A percentile compares a stretch with the other conserved stretches of the same genome.
Evolutionary conservation across 2,797 vertebrate species (phyloP).

Genomic region (Tympanoctomys barrerae): DNA sequence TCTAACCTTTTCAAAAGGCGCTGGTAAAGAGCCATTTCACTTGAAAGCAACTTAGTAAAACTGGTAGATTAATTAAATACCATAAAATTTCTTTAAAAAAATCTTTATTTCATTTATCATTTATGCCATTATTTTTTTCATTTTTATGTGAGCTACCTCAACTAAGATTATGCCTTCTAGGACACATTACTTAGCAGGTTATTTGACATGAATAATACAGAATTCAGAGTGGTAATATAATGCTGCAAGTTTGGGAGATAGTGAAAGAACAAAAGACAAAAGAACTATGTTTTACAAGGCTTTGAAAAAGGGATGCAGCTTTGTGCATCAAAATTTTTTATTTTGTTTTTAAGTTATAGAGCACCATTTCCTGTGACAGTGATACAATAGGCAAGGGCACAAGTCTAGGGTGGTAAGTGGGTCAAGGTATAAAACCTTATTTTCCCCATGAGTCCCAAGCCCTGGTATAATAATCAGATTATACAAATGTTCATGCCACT

Average conservation of each 20-base stretch:
- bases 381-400: not conserved
- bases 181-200: slow-evolving; percentile 81
- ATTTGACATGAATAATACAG: slow-evolving; percentile 83
- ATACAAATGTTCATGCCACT: not conserved
- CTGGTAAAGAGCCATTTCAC: slow-evolving; percentile 90
- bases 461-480: not conserved
- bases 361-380: not conserved
- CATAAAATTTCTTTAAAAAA: slow-evolving; percentile 88
- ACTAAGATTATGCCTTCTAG: slow-evolving; percentile 80
- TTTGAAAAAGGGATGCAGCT: not conserved
- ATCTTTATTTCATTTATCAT: slow-evolving; percentile 88
- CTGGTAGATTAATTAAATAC: slow-evolving; percentile 91
- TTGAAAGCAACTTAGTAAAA: slow-evolving; percentile 90
- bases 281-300: slow-evolving; percentile 66
- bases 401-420: not conserved
- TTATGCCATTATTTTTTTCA: slow-evolving; percentile 83
- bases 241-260: slow-evolving; percentile 75
- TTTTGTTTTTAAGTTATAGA: not conserved
- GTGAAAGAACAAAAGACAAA: slow-evolving; percentile 80
- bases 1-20: slow-evolving; percentile 90
- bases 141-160: slow-evolving; percentile 82
- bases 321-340: not conserved
- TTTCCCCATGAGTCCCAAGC: too few relatives aligned
- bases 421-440: not conserved
- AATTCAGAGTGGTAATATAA: slow-evolving; percentile 82